Conservation (phyloP, 2,888 invertebrate species). For the Drymonia ruficornis region DNA sequence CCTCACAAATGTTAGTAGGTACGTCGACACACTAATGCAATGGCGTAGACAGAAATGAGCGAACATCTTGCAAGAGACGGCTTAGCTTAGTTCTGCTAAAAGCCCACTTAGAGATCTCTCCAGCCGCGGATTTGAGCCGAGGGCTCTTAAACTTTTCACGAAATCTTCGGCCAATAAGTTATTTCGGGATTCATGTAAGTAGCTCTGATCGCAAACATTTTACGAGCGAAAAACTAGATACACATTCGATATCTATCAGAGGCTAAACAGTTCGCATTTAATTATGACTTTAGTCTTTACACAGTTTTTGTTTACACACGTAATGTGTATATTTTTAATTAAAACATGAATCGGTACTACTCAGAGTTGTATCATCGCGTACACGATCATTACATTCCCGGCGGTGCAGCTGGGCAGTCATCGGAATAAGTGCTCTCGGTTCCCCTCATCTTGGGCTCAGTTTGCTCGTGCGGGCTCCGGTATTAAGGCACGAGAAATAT, state of each 20-base stretch:
- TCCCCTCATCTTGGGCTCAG: constrained; percentile 51
- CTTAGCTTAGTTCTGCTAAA: constrained; percentile 81
- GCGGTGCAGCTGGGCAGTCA: constrained; percentile 28
- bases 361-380: constrained; percentile 39
- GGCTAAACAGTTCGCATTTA: constrained; percentile 1
- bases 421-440: constrained; percentile 50
- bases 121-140: constrained; percentile 75
- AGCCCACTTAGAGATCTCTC: constrained; percentile 83
- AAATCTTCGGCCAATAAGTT: constrained; percentile 73
- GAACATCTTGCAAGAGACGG: constrained; percentile 77
- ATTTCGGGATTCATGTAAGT: constrained; percentile 58
- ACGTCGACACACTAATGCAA: constrained; percentile 59
- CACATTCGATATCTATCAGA: constrained; percentile 9
- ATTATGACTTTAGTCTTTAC: neutral
- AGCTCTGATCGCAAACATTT: constrained; percentile 41
- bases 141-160: constrained; percentile 71
- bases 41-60: constrained; percentile 73
- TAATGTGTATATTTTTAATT: constrained; percentile 42
- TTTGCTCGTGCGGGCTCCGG: constrained; percentile 44
- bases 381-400: constrained; percentile 54
- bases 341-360: constrained; percentile 42
- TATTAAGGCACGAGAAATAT: constrained; percentile 75
- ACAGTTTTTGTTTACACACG: constrained; percentile 8
- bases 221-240: constrained; percentile 26
- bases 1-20: constrained; percentile 29